A percentile compares a stretch with the other conserved stretches of the same genome.
These are phyloP conservation scores for Polypterus senegalus DNA, from an alignment of 2,113 vertebrate genomes.

Conservation along the genomic window DNA sequence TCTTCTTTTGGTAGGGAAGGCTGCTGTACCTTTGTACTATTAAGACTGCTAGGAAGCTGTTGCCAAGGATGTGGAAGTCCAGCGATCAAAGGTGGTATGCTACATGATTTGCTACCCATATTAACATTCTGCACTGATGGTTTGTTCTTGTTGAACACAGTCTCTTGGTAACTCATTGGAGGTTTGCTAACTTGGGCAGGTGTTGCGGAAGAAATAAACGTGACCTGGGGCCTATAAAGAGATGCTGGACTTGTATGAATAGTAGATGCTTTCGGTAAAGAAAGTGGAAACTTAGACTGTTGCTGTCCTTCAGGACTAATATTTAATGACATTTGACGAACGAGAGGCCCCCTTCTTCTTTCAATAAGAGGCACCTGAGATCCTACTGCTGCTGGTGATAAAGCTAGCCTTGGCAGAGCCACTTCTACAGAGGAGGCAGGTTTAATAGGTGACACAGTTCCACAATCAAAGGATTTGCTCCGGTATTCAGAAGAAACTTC, in stretches of 20 bases:
- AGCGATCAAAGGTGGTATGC: slow-evolving; percentile 51
- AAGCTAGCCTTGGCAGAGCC: slow-evolving; percentile 34
- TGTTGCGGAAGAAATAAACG: slow-evolving; percentile 29
- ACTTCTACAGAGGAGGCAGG: slow-evolving; percentile 37
- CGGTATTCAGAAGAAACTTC: slow-evolving; percentile 73
- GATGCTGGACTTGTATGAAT: slow-evolving; percentile 38
- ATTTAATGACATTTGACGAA: slow-evolving; percentile 89
- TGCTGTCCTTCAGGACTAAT: slow-evolving; percentile 72
- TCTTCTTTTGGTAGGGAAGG: slow-evolving; percentile 37
- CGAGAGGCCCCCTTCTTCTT: slow-evolving; percentile 80
- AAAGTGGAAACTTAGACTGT: slow-evolving; percentile 36
- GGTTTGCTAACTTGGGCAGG: slow-evolving; percentile 33
- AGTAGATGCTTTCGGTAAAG: slow-evolving; percentile 43
- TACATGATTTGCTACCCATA: slow-evolving; percentile 35
- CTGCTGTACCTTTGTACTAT: slow-evolving; percentile 36
- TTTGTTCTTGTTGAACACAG: slow-evolving; percentile 34
- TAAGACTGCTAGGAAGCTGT: slow-evolving; percentile 40
- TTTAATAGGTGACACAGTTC: slow-evolving; percentile 58
- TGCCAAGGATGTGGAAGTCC: slow-evolving; percentile 57
- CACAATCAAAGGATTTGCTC: slow-evolving; percentile 92
- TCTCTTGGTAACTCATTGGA: slow-evolving; percentile 25
- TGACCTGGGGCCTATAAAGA: slow-evolving; percentile 42
- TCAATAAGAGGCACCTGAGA: slow-evolving; percentile 79
- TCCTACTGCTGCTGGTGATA: slow-evolving; percentile 29
- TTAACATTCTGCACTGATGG: slow-evolving; percentile 51